These are phyloP conservation scores for Scyliorhinus canicula DNA, from an alignment of 2,797 vertebrate genomes.

Conservation along the genomic window DNA sequence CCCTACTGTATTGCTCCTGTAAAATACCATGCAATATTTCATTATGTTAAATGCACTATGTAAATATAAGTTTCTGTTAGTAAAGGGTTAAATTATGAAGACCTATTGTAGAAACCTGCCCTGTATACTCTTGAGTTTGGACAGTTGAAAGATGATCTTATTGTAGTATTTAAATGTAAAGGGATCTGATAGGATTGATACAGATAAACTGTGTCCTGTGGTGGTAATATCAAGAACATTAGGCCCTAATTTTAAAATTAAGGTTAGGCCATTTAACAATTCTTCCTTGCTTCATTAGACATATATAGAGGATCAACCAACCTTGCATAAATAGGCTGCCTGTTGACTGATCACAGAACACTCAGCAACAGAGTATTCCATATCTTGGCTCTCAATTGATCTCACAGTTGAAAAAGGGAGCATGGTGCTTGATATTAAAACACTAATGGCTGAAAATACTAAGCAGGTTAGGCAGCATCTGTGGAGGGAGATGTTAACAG, in stretches of 20 bases:
- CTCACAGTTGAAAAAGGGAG: not conserved
- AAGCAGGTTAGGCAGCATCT: too few species aligned
- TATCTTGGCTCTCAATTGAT: not conserved
- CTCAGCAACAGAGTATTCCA: not conserved
- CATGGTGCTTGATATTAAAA: not conserved
- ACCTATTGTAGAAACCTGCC: too few species aligned
- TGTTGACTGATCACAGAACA: not conserved
- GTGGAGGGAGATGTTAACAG: too few species aligned
- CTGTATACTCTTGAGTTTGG: not conserved
- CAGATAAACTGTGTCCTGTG: not conserved
- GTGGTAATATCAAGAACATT: not conserved
- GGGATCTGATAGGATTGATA: not conserved
- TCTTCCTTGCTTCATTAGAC: not conserved
- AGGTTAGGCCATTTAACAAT: not conserved
- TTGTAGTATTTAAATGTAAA: not conserved
- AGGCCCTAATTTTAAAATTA: not conserved
- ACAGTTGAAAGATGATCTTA: not conserved
- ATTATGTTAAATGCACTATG: too few species aligned
- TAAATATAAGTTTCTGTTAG: too few species aligned
- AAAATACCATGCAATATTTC: too few species aligned
- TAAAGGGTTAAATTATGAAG: too few species aligned
- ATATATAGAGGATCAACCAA: not conserved
- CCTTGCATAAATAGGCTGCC: not conserved
- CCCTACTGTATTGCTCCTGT: too few species aligned
- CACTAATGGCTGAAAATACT: too few species aligned